These are phyloP conservation scores for Oreotrochilus melanogaster DNA, from an alignment of 2,113 vertebrate species.

Conservation along the genomic window DNA sequence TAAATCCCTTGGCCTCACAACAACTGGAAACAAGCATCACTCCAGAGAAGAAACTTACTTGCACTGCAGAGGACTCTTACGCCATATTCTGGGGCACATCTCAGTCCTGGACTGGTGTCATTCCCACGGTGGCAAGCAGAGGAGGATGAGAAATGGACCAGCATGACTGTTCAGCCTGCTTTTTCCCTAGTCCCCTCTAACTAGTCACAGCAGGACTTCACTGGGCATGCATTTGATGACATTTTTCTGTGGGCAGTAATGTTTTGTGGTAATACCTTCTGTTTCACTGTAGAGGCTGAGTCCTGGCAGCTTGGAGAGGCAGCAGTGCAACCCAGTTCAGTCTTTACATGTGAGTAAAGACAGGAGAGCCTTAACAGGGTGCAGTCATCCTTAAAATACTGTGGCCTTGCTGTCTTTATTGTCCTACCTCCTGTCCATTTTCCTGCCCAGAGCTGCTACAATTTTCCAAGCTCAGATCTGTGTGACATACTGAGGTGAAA, in stretches of 20 bases:
- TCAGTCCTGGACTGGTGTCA: fast-evolving
- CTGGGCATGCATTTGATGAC: background rate
- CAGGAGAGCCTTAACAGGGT: background rate
- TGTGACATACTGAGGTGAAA: background rate
- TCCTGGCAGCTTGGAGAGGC: background rate
- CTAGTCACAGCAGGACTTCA: background rate
- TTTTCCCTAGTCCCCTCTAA: background rate
- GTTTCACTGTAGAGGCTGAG: background rate
- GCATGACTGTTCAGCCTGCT: background rate
- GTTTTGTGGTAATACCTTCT: background rate
- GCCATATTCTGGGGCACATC: background rate
- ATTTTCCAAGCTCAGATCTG: background rate
- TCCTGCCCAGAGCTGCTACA: background rate
- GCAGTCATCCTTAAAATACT: background rate
- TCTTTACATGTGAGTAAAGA: background rate
- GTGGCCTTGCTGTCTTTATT: background rate
- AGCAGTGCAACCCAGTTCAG: background rate
- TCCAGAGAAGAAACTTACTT: background rate
- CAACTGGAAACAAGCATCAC: background rate
- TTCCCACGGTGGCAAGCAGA: background rate
- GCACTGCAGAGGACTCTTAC: background rate
- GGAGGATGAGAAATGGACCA: background rate
- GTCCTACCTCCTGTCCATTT: background rate
- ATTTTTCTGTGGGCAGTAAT: background rate
- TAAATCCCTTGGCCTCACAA: background rate